Percentiles rank a stretch among this genome's conserved stretches.
Conservation (phyloP, 2,113 vertebrate species). For the Fregata magnificens region DNA sequence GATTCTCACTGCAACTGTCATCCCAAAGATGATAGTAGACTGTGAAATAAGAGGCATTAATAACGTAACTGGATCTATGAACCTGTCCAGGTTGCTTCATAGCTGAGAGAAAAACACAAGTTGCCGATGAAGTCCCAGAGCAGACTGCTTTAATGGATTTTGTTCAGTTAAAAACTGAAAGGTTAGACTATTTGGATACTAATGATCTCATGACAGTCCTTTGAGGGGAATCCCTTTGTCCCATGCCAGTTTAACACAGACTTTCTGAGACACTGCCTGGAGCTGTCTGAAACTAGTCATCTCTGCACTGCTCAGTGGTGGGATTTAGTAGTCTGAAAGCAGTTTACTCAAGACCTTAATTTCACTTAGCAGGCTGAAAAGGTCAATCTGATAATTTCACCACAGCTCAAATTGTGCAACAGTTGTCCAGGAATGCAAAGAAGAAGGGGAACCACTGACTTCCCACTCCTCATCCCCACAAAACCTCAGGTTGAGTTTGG, state of each 20-base stretch:
- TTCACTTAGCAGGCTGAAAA: not conserved
- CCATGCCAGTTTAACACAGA: not conserved
- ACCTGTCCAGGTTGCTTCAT: not conserved
- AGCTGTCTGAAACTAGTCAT: not conserved
- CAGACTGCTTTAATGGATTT: not conserved
- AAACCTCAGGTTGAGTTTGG: not conserved
- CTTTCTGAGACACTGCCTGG: not conserved
- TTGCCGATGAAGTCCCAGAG: not conserved
- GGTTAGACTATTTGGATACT: not conserved
- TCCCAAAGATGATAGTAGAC: not conserved
- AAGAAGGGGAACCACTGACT: not conserved
- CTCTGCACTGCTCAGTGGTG: not conserved
- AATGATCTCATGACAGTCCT: not conserved
- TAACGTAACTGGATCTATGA: not conserved
- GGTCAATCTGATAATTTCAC: not conserved
- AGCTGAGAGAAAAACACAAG: not conserved
- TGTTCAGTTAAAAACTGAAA: not conserved
- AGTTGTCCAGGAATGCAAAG: not conserved
- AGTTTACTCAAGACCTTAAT: not conserved
- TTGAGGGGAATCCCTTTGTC: not conserved
- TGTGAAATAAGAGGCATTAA: not conserved
- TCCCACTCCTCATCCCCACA: not conserved
- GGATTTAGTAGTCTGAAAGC: not conserved
- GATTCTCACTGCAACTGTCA: not conserved
- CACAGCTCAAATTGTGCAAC: not conserved